A percentile compares a stretch with the other conserved stretches of the same genome.
Conservation (phyloP, 2,113 vertebrate species). For the Tichodroma muraria region DNA sequence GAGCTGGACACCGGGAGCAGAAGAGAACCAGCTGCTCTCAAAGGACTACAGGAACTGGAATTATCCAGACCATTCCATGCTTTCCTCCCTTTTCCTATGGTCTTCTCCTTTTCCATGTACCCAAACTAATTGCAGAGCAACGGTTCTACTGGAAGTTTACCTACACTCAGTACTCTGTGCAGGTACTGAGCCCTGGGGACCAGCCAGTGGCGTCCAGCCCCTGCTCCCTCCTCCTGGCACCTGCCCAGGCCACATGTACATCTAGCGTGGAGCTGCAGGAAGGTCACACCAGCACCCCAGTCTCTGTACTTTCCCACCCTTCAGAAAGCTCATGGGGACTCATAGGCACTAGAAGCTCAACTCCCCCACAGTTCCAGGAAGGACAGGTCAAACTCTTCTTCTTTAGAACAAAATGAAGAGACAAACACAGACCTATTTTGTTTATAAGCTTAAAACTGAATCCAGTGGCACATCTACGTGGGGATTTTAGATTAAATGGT, state of each 20-base stretch:
- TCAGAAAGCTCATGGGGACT: neutral
- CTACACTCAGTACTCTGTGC: neutral
- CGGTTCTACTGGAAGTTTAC: neutral
- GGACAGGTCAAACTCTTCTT: neutral
- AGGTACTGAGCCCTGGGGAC: neutral
- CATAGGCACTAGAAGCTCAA: neutral
- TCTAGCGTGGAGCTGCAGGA: neutral
- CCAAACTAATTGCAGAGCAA: neutral
- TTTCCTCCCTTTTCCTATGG: neutral
- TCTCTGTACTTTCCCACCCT: neutral
- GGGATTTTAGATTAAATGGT: constrained; percentile 70
- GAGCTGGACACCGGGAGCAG: neutral
- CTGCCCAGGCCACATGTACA: neutral
- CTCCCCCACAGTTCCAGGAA: neutral
- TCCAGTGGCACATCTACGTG: constrained; percentile 57
- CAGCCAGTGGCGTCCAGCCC: neutral
- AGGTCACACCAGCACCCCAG: neutral
- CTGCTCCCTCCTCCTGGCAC: neutral
- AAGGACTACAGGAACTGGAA: neutral
- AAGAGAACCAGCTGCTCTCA: neutral
- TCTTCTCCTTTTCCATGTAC: neutral
- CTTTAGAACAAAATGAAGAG: constrained; percentile 10
- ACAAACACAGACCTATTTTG: constrained; percentile 55
- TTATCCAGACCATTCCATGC: neutral
- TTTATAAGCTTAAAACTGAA: constrained; percentile 64